Base-by-base conservation (phyloP, 2,888 invertebrate species). In the Eupithecia subfuscata region DNA sequence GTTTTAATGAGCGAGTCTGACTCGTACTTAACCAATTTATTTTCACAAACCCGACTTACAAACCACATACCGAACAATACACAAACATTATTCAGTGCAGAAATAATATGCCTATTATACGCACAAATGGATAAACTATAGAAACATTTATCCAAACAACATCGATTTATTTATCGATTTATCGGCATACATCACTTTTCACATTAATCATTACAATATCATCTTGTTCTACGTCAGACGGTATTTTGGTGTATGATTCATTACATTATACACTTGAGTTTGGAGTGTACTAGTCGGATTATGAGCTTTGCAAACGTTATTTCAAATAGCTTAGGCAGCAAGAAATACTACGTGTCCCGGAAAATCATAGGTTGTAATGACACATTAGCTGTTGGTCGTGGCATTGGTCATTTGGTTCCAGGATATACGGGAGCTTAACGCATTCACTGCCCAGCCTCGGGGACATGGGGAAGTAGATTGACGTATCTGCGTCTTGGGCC, bases 201-300 rank as follows among this genome's bases (percentile, higher is more conserved):
- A 34, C 69, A 75, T 73, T 65, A 71, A 71, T 74, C 63, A 71
- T 34, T 70, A n/a, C 45, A 69, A 45, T 73, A 79, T 78, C 71
- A 74, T 74, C n/a, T 73, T 73, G 64, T 64, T 45, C 70, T 68
- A 72, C 79, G 78, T 80, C 81, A 80, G 71, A 65, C 22, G 69
- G 81, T 86, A 88, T 89, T 86, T 87, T 79, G 71, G 84, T 77
- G 34, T 56, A 64, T 87, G 88, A 89, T 82, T 89, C 88, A 88
- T 82, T 82, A 80, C 79, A 88, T 82, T 82, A 80, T 79, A 79
- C 83, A 79, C 82, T 84, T 81, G 80, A 84, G 84, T 30, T 81
- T 73, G 74, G 82, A 82, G 90, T 89, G 90, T 89, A 88, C 80
- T 86, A 88, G 85, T 87, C 88, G 87, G 85, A 78, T 85, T 88